These are phyloP conservation scores for Coleophora flavipennella DNA, from an alignment of 2,888 invertebrate species.

Conservation along the genomic window DNA sequence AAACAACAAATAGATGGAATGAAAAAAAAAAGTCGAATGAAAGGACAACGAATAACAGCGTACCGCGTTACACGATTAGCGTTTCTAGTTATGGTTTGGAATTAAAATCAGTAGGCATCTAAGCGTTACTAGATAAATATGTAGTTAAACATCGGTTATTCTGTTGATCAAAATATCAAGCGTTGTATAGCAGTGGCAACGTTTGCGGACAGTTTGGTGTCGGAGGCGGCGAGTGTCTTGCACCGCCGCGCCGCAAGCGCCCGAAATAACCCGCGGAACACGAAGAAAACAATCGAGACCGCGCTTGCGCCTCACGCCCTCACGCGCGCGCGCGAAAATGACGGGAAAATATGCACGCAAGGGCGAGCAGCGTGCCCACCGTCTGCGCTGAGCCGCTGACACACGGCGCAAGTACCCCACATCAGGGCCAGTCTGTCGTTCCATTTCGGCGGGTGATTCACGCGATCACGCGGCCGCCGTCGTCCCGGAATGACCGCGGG, in stretches of 20 bases:
- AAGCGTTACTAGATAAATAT: too few species aligned
- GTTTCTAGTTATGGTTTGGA: too few species aligned
- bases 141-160: neutral
- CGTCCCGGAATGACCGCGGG: constrained; percentile 19
- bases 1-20: too few species aligned
- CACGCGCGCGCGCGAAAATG: constrained; percentile 58
- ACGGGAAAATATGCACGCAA: constrained; percentile 50
- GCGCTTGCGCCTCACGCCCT: constrained; percentile 50
- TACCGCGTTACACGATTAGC: too few species aligned
- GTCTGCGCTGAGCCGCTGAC: constrained; percentile 5
- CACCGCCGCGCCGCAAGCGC: constrained; percentile 51
- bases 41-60: too few species aligned
- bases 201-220: constrained; percentile 45
- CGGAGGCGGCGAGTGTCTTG: constrained; percentile 54
- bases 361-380: constrained; percentile 21
- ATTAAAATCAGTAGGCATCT: too few species aligned
- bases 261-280: constrained; percentile 67
- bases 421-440: constrained; percentile 9
- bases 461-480: constrained; percentile 7
- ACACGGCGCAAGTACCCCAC: constrained; percentile 23
- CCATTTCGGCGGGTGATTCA: constrained; percentile 16
- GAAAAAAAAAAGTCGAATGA: too few species aligned
- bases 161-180: constrained; percentile 34
- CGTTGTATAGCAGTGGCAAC: constrained; percentile 33
- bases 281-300: constrained; percentile 69